Evolutionary conservation across 2,797 vertebrate genomes (phyloP).

Genomic region (Lepus townsendii): DNA sequence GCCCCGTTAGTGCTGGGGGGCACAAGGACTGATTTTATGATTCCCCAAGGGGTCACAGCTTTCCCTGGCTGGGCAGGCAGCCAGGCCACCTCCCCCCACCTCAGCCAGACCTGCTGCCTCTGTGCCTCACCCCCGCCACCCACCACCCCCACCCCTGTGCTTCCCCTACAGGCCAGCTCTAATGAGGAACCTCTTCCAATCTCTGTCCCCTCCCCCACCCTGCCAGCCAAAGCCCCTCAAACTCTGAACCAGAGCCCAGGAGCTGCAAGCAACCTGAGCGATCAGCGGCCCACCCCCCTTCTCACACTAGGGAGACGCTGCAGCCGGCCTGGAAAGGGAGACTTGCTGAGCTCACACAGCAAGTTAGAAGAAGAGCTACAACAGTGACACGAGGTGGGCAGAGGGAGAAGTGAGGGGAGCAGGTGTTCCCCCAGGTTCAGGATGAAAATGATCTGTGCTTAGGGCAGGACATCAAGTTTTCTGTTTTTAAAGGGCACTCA

Average conservation of each 20-base stretch:
- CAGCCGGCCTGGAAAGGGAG: not conserved
- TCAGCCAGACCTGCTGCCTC: slow-evolving; percentile 78
- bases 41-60: slow-evolving; percentile 83
- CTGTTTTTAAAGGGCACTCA: not conserved
- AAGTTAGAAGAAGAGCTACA: not conserved
- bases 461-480: not conserved
- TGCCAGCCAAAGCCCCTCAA: slow-evolving; percentile 47
- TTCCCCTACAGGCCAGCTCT: slow-evolving; percentile 69
- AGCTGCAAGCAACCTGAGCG: not conserved
- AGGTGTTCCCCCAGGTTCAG: not conserved
- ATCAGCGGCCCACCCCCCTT: not conserved
- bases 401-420: slow-evolving; percentile 2
- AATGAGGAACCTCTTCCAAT: slow-evolving; percentile 80
- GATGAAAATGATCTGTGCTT: not conserved
- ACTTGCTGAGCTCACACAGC: slow-evolving; percentile 49
- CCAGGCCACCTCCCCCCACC: slow-evolving; percentile 83
- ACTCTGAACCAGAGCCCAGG: slow-evolving; percentile 4
- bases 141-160: not conserved
- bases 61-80: slow-evolving; percentile 82
- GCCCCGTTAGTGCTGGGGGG: slow-evolving; percentile 76
- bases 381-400: not conserved
- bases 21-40: slow-evolving; percentile 83
- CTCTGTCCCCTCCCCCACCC: slow-evolving; percentile 75
- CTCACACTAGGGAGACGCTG: slow-evolving; percentile 41
- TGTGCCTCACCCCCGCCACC: slow-evolving; percentile 20